Evolutionary conservation across 2,113 vertebrate genomes (phyloP).

Genomic region (Albula glossodonta): DNA sequence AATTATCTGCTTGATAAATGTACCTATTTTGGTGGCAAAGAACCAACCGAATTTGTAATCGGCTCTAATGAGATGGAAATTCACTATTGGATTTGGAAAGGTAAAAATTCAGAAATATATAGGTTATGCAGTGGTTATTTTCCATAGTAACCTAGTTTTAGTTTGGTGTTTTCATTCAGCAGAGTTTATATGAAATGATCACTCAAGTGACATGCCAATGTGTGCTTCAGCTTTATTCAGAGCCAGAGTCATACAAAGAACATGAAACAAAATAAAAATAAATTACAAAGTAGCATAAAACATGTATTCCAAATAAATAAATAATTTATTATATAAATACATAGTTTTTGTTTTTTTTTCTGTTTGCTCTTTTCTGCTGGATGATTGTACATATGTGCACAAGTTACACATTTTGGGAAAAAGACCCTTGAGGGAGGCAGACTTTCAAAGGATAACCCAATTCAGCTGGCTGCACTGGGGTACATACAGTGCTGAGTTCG

Average conservation of each 20-base stretch:
- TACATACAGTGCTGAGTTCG: neutral
- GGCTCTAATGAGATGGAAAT: neutral
- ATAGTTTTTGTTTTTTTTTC: neutral
- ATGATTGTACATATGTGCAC: neutral
- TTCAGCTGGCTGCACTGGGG: neutral
- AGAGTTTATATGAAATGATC: constrained; percentile 1
- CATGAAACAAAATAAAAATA: constrained; percentile 44
- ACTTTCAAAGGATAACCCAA: neutral
- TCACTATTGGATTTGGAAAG: neutral
- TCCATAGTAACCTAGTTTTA: neutral
- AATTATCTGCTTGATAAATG: neutral
- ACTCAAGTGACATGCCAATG: neutral
- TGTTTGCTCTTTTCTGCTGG: neutral
- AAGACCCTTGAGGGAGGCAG: neutral
- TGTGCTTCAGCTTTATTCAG: constrained; percentile 43
- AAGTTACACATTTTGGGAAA: neutral
- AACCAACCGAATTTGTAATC: neutral
- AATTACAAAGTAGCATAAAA: constrained; percentile 52
- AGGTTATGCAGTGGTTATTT: neutral
- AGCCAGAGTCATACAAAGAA: constrained; percentile 43
- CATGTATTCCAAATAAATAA: constrained; percentile 70
- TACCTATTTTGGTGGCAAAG: neutral
- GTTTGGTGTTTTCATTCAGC: neutral
- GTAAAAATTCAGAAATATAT: neutral
- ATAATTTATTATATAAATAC: constrained; percentile 76